Percentiles rank a stretch among this genome's conserved stretches.
phyloP scores from a whole-genome alignment of 2,797 vertebrate genomes.

The Vultur gryphus region DNA sequence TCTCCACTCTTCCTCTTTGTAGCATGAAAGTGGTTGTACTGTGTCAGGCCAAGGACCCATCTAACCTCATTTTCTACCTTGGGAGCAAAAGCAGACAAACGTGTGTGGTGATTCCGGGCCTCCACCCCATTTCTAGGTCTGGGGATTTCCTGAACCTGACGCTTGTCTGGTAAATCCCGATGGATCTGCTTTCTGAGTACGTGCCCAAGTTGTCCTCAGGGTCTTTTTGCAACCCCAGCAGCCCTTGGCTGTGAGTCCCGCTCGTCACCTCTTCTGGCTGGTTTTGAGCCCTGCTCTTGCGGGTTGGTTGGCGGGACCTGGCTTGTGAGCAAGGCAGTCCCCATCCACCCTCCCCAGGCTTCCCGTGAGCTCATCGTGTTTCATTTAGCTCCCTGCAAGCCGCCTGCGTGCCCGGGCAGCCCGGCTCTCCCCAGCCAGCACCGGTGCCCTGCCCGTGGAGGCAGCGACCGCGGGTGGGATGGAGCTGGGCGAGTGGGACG shows the following conservation, averaged over 20 bases:
- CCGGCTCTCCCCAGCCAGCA: not conserved
- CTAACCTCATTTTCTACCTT: not conserved
- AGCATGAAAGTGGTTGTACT: not conserved
- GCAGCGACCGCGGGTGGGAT: not conserved
- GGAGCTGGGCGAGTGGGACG: fast-evolving
- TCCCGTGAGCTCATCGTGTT: not conserved
- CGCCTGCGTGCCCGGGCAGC: not conserved
- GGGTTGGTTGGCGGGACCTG: not conserved
- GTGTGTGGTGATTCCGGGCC: not conserved
- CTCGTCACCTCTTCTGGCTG: not conserved
- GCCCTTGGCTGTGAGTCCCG: fast-evolving
- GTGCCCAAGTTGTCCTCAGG: not conserved
- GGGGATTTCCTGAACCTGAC: not conserved
- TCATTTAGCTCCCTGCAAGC: not conserved
- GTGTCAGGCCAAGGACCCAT: not conserved
- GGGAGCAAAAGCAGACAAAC: not conserved
- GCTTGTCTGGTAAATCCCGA: not conserved
- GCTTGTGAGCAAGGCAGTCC: not conserved
- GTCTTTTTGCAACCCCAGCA: not conserved
- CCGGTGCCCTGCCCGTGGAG: too few species aligned
- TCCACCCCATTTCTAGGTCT: not conserved
- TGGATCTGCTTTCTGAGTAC: not conserved
- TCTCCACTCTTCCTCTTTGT: not conserved
- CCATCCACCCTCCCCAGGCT: not conserved
- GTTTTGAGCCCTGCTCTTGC: not conserved